phyloP scores from a whole-genome alignment of 2,888 invertebrate genomes.

The Calameuta filiformis region DNA sequence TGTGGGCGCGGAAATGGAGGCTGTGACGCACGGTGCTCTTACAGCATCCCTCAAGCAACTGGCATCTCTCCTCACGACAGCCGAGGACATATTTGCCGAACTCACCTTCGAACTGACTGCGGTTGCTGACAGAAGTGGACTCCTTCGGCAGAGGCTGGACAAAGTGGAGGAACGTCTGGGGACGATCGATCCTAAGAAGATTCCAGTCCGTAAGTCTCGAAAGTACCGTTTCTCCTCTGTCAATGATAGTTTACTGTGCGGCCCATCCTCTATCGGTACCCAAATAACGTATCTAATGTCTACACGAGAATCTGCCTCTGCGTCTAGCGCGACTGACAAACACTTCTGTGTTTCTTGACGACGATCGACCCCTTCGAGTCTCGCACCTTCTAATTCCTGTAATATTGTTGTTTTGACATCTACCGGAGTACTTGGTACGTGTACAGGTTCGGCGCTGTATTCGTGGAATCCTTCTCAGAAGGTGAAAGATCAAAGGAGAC shows the following conservation, averaged over 20 bases:
- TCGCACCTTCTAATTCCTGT: not conserved
- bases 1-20: conserved; percentile 86
- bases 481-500: not conserved
- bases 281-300: not conserved
- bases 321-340: not conserved
- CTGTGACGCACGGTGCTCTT: conserved; percentile 87
- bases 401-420: not conserved
- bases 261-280: not conserved
- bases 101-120: conserved; percentile 80
- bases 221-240: not conserved
- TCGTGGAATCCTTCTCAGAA: not conserved
- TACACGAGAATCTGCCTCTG: not conserved
- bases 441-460: not conserved
- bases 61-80: conserved; percentile 83
- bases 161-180: conserved; percentile 78
- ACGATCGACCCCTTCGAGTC: not conserved
- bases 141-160: conserved; percentile 77
- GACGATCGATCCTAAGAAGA: conserved; percentile 86
- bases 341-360: not conserved
- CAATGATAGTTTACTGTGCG: not conserved
- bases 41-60: conserved; percentile 87
- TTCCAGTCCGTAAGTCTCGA: conserved; percentile 90
- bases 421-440: not conserved
- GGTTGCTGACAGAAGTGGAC: conserved; percentile 79
- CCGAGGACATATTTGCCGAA: conserved; percentile 88